Conservation (phyloP, 1,140 invertebrate species). For the Sarcophaga bullata region DNA sequence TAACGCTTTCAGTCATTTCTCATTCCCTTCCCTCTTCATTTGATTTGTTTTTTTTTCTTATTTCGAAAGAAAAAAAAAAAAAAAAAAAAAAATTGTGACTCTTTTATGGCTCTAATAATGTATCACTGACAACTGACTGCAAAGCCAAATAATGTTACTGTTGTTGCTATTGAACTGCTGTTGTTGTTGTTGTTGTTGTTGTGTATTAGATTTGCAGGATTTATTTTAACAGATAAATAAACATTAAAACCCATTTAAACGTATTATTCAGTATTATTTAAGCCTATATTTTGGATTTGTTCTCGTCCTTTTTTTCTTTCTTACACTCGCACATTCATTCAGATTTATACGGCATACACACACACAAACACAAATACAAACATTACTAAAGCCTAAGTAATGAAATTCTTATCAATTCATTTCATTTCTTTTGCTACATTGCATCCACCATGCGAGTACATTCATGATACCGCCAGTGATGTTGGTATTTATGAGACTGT, state of each 20-base stretch:
- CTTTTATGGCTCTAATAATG: too few relatives aligned
- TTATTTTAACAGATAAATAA: conserved; percentile 34
- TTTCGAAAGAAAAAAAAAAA: too few relatives aligned
- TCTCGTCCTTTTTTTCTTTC: neutral
- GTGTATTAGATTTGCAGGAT: conserved; percentile 9
- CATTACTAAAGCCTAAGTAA: neutral
- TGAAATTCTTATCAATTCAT: too few relatives aligned
- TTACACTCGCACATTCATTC: neutral
- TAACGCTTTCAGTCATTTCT: neutral
- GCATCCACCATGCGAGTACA: too few relatives aligned
- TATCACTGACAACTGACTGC: too few relatives aligned
- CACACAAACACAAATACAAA: neutral
- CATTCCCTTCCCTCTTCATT: neutral
- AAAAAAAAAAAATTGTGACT: too few relatives aligned
- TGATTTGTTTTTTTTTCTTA: neutral
- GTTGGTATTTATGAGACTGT: too few relatives aligned
- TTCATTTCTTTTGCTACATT: too few relatives aligned
- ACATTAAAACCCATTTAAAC: conserved; percentile 35
- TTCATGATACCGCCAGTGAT: too few relatives aligned
- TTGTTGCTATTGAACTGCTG: too few relatives aligned
- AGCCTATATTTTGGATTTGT: conserved; percentile 12
- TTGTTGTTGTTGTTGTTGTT: too few relatives aligned
- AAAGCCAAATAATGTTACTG: too few relatives aligned
- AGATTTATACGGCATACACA: neutral
- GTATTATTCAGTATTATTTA: conserved; percentile 20